phyloP scores from a whole-genome alignment of 2,113 vertebrate species.

The Bostrychus sinensis region DNA sequence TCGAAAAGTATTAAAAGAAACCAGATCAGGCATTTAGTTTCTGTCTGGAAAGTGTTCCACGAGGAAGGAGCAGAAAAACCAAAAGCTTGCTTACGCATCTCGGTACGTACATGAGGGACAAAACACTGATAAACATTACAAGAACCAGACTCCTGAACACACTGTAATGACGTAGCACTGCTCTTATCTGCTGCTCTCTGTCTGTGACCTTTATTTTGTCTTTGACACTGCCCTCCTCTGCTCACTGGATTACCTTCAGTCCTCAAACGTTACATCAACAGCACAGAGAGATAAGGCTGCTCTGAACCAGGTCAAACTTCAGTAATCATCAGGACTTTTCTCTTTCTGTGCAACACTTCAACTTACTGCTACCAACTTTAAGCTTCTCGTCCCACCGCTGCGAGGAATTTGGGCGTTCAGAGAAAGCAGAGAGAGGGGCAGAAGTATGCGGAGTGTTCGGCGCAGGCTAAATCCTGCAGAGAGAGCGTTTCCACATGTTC shows the following conservation, averaged over 20 bases:
- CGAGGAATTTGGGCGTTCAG: not conserved
- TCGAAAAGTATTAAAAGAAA: too few species aligned
- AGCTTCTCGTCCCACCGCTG: slow-evolving; percentile 5
- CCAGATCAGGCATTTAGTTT: too few species aligned
- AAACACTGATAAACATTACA: too few species aligned
- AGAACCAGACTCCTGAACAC: too few species aligned
- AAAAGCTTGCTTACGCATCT: too few species aligned
- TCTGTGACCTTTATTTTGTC: too few species aligned
- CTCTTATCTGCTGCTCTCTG: not conserved
- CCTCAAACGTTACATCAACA: slow-evolving; percentile 13
- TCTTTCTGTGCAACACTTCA: slow-evolving; percentile 8
- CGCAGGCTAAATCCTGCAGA: slow-evolving; percentile 36
- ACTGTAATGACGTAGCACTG: not conserved
- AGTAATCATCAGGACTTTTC: not conserved
- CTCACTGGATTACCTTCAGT: slow-evolving; percentile 12
- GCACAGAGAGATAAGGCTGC: slow-evolving; percentile 10
- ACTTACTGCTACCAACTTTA: slow-evolving; percentile 9
- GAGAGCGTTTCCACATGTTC: slow-evolving; percentile 56
- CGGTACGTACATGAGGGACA: too few species aligned
- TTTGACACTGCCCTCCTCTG: too few species aligned
- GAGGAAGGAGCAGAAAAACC: too few species aligned
- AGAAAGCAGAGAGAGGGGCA: slow-evolving; percentile 23
- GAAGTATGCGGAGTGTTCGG: slow-evolving; percentile 58
- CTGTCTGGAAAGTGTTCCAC: too few species aligned
- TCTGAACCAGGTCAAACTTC: slow-evolving; percentile 18